phyloP scores from a whole-genome alignment of 2,888 invertebrate genomes.

The Notodonta dromedarius region DNA sequence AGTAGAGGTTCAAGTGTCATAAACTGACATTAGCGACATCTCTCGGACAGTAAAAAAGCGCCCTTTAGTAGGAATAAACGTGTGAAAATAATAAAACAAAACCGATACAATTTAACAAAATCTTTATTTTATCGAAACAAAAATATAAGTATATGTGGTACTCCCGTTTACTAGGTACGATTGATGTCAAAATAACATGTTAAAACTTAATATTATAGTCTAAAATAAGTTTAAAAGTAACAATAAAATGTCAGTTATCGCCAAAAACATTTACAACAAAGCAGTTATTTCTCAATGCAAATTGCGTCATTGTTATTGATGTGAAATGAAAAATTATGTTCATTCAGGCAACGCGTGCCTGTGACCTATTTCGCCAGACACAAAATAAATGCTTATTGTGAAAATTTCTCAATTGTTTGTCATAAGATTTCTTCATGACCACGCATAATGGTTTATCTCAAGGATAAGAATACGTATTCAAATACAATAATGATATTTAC shows the following conservation, averaged over 20 bases:
- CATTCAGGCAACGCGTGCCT: not conserved
- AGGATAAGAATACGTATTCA: not conserved
- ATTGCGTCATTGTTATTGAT: too few species aligned
- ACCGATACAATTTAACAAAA: not conserved
- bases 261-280: too few species aligned
- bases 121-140: constrained; percentile 1
- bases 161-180: not conserved
- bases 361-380: not conserved
- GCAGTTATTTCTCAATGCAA: too few species aligned
- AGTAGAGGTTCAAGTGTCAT: too few species aligned
- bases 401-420: not conserved
- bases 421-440: not conserved
- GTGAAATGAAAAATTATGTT: not conserved
- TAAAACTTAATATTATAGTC: not conserved
- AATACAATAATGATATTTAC: not conserved
- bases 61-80: too few species aligned
- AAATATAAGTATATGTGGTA: not conserved
- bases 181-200: not conserved
- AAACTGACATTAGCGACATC: too few species aligned
- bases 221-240: not conserved
- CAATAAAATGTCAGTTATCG: not conserved
- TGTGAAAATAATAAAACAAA: not conserved
- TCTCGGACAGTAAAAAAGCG: too few species aligned
- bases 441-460: constrained; percentile 1
- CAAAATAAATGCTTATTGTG: not conserved